Evolutionary conservation across 2,797 vertebrate genomes (phyloP), one percentile per base, ranked within the genome.

Genomic region (Geotria australis): DNA sequence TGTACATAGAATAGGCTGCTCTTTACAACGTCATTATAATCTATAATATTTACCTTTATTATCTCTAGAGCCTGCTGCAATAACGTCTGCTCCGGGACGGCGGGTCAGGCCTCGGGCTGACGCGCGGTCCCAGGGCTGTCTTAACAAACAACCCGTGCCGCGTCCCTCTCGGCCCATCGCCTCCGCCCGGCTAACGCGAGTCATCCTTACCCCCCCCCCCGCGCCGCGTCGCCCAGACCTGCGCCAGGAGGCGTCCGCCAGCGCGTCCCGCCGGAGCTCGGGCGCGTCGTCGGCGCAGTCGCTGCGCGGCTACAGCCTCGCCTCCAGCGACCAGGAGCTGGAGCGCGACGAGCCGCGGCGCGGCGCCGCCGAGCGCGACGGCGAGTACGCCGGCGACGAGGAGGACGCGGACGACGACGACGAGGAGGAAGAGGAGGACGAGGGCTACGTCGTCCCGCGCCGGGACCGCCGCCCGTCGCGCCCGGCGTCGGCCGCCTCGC

Each of bases 171-270:
- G n/a, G 24, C 24, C 38, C 24, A 38, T 24, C 38, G 24, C 38
- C 24, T 38, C 5, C 24, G 24, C 24, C 24, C 24, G n/a, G n/a
- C n/a, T n/a, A n/a, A n/a, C n/a, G n/a, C n/a, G n/a, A n/a, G n/a
- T n/a, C n/a, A 38, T 24, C 24, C 24, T 53, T 24, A 24, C 24
- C 24, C 24, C n/a, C 24, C 53, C 9, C 49, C n/a, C 49, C 49
- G 24, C 24, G 12, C 12, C 24, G 49, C 24, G 49, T n/a, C 49
- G 12, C 8, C 48, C 66, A 91, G 91, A 89, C 73, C 72, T 99
- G 60, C 74, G 91, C 58, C 91, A 99, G 65, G 91, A 99, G 61
- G 96, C 96, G 0, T 88, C 86, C 14, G 91, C 89, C 1, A 78
- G 79, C 2, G 78, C 91, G 1, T 99, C 91, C 48, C 76, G 91